Percentiles rank a stretch among this genome's conserved stretches.
These are phyloP conservation scores for Archilochus colubris DNA, from an alignment of 2,113 vertebrate genomes.

Conservation along the genomic window DNA sequence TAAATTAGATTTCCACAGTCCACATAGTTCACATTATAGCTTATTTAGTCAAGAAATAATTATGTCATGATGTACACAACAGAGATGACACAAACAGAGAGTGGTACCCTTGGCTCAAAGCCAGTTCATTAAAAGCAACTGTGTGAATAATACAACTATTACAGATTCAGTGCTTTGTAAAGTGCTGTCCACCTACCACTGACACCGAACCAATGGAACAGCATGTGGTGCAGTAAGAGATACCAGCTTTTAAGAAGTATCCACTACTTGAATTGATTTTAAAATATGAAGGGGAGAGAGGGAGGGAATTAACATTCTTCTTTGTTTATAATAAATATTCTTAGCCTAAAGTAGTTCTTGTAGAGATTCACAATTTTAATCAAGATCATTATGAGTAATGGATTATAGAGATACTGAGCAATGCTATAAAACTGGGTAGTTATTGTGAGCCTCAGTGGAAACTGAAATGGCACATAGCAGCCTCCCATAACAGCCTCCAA, in stretches of 20 bases:
- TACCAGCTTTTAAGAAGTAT: not conserved
- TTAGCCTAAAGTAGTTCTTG: not conserved
- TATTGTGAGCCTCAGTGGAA: not conserved
- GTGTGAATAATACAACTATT: not conserved
- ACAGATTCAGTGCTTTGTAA: not conserved
- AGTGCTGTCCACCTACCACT: not conserved
- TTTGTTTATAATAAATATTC: not conserved
- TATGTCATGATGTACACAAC: not conserved
- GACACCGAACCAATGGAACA: not conserved
- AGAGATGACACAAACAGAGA: not conserved
- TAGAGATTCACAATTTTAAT: not conserved
- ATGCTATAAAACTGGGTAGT: not conserved
- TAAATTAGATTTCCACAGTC: conserved; percentile 25
- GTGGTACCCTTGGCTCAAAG: not conserved
- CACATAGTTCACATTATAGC: not conserved
- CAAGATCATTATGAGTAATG: not conserved
- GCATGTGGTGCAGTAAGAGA: not conserved
- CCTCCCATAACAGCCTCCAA: not conserved
- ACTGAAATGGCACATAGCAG: not conserved
- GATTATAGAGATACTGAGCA: not conserved
- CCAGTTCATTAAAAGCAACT: not conserved
- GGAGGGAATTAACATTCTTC: not conserved
- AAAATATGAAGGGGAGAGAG: not conserved
- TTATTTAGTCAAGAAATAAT: conserved; percentile 22
- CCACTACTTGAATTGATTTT: not conserved